Evolutionary conservation across 2,888 invertebrate species (phyloP).

Genomic region (Synanthedon vespiformis): DNA sequence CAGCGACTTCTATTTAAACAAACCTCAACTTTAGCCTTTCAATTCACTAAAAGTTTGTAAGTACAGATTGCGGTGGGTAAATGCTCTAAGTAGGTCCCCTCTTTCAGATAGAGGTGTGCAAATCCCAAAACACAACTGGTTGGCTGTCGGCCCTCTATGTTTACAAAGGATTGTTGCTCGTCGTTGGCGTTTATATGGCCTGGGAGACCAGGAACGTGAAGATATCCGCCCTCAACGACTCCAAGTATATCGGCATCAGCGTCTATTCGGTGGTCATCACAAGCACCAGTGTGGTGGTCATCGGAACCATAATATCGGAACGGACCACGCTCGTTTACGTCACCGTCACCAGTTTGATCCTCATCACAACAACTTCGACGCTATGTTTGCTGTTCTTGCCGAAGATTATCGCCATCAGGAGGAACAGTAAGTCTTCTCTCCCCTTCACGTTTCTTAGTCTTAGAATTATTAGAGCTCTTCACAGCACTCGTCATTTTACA

Average conservation of each 20-base stretch:
- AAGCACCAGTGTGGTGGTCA: constrained; percentile 86
- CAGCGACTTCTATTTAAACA: too few relatives aligned
- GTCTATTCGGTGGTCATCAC: constrained; percentile 93
- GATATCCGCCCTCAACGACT: constrained; percentile 92
- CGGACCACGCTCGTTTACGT: constrained; percentile 84
- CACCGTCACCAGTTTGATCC: constrained; percentile 84
- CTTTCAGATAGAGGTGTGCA: constrained; percentile 87
- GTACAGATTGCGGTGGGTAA: too few relatives aligned
- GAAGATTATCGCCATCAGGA: constrained; percentile 81
- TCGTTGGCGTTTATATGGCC: constrained; percentile 95
- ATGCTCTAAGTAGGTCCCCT: background rate
- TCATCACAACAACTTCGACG: constrained; percentile 88
- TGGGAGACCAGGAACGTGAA: constrained; percentile 95
- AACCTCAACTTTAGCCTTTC: too few relatives aligned
- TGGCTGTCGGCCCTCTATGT: constrained; percentile 93
- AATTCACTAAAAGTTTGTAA: too few relatives aligned
- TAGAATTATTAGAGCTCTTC: too few relatives aligned
- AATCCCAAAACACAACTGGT: constrained; percentile 86
- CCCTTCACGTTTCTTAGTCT: too few relatives aligned
- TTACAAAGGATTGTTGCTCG: constrained; percentile 88
- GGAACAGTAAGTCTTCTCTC: constrained; percentile 58
- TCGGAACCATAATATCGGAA: constrained; percentile 89
- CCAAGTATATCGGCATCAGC: constrained; percentile 92
- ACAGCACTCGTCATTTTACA: too few relatives aligned
- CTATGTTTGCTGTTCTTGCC: constrained; percentile 88